phyloP scores from a whole-genome alignment of 2,113 vertebrate genomes.

The Terrapene triunguis region DNA sequence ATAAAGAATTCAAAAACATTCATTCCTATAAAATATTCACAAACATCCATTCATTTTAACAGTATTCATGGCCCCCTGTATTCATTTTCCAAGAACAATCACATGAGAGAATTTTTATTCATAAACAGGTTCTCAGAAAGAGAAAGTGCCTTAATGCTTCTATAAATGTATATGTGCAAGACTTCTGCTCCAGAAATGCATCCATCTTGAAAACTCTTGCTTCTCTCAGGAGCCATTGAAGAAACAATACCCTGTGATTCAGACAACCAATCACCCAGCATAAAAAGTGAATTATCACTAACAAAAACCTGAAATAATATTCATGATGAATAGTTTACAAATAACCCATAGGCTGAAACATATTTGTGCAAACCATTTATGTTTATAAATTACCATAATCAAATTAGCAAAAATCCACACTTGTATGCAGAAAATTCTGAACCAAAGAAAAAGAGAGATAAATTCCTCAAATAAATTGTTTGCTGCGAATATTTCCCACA shows the following conservation, averaged over 20 bases:
- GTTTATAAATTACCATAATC: not conserved
- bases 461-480: not conserved
- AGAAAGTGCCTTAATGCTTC: not conserved
- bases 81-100: not conserved
- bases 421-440: not conserved
- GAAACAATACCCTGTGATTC: not conserved
- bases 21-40: not conserved
- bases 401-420: not conserved
- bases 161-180: not conserved
- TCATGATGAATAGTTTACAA: constrained; percentile 23
- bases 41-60: not conserved
- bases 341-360: not conserved
- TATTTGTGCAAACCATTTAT: not conserved
- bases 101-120: not conserved
- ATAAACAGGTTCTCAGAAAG: constrained; percentile 15
- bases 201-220: not conserved
- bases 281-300: not conserved
- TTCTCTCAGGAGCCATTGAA: constrained; percentile 21
- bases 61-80: not conserved
- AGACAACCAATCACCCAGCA: not conserved
- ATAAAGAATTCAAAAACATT: not conserved
- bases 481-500: not conserved
- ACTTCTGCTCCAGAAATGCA: not conserved
- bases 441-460: not conserved
- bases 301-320: not conserved